Evolutionary conservation across 2,113 vertebrate species (phyloP).

Genomic region (Delphinapterus leucas): DNA sequence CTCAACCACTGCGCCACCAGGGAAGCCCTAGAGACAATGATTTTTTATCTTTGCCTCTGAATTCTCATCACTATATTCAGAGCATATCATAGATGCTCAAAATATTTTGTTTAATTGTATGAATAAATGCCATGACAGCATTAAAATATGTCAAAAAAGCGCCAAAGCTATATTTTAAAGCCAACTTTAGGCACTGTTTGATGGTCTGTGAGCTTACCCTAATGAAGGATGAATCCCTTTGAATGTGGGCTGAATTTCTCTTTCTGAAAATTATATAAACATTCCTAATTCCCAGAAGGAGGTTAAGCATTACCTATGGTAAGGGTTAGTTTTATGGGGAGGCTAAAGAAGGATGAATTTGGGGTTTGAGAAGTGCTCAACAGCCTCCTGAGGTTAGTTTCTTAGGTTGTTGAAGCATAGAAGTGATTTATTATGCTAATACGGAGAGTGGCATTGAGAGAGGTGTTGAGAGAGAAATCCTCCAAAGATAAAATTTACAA

Average conservation of each 20-base stretch:
- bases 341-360: not conserved
- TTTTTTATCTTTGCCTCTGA: not conserved
- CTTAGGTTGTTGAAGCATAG: not conserved
- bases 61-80: not conserved
- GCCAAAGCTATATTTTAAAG: not conserved
- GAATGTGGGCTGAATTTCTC: not conserved
- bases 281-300: not conserved
- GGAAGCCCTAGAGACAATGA: not conserved
- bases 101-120: conserved; percentile 7
- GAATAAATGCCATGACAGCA: not conserved
- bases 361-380: not conserved
- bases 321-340: not conserved
- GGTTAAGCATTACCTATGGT: not conserved
- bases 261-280: conserved; percentile 20
- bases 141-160: not conserved
- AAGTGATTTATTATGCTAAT: not conserved
- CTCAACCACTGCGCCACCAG: no score
- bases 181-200: not conserved
- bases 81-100: not conserved
- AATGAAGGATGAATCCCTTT: not conserved
- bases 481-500: not conserved
- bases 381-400: not conserved
- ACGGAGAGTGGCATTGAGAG: not conserved
- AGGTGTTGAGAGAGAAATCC: not conserved
- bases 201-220: not conserved